Percentiles rank a stretch among this genome's conserved stretches.
Evolutionary conservation across 2,797 vertebrate species (phyloP).

Genomic region (Poliocrania exsul): DNA sequence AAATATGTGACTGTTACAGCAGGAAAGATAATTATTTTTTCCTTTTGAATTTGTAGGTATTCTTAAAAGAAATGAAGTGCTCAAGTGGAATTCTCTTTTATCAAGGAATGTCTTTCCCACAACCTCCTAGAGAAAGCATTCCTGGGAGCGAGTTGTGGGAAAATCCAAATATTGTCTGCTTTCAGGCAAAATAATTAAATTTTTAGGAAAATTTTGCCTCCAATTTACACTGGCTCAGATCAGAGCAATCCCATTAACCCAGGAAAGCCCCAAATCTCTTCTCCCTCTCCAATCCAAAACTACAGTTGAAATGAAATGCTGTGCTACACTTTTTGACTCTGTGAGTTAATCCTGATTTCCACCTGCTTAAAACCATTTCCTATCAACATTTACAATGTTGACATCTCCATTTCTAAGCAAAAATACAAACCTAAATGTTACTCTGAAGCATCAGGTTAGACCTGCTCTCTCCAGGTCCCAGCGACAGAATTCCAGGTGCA

Average conservation of each 20-base stretch:
- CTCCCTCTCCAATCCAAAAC: not conserved
- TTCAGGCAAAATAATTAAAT: not conserved
- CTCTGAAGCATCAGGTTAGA: not conserved
- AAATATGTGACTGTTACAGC: not conserved
- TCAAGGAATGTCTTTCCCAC: not conserved
- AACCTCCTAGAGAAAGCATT: not conserved
- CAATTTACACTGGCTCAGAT: not conserved
- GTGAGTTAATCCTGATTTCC: not conserved
- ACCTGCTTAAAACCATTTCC: not conserved
- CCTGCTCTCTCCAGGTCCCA: not conserved
- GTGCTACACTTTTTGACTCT: fast-evolving
- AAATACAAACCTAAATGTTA: not conserved
- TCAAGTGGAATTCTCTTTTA: not conserved
- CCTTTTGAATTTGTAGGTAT: not conserved
- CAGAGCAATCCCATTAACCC: not conserved
- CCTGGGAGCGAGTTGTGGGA: fast-evolving
- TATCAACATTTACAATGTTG: not conserved
- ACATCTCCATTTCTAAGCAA: not conserved
- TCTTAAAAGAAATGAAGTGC: not conserved
- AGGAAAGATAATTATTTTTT: not conserved
- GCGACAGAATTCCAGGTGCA: not conserved
- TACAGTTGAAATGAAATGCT: not conserved
- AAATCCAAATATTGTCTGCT: not conserved
- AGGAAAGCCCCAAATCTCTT: not conserved
- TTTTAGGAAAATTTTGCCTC: not conserved